Evolutionary conservation across 1,140 invertebrate genomes (phyloP).

Genomic region (Gryllus bimaculatus): DNA sequence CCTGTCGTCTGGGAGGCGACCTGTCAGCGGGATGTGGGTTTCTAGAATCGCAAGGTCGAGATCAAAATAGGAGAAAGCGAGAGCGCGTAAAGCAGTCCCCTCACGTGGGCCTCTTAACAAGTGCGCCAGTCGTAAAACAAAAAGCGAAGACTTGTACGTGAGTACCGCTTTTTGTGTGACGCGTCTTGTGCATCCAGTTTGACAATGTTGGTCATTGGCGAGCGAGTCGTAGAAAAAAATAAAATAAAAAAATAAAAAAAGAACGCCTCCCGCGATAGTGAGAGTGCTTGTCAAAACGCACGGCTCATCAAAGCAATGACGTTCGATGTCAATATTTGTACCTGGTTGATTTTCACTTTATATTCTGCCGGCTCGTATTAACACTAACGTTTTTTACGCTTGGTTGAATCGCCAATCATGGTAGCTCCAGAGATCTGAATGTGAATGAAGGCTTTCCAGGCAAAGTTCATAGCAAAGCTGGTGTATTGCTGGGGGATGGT

Average conservation of each 20-base stretch:
- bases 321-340: background rate
- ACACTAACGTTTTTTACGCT: too few relatives aligned
- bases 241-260: background rate
- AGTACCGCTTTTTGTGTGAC: background rate
- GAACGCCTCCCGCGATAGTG: background rate
- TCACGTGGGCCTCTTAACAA: background rate
- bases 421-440: too few relatives aligned
- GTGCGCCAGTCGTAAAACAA: background rate
- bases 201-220: background rate
- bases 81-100: background rate
- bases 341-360: background rate
- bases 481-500: too few relatives aligned
- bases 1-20: background rate
- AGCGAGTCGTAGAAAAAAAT: background rate
- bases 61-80: background rate
- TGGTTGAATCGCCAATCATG: too few relatives aligned
- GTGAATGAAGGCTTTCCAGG: too few relatives aligned
- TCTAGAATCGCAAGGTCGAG: background rate
- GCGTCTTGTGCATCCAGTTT: background rate
- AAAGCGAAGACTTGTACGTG: background rate
- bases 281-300: background rate
- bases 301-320: background rate
- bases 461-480: too few relatives aligned
- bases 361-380: background rate
- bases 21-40: background rate